Percentiles rank a stretch among this genome's conserved stretches.
Conservation (phyloP, 2,113 vertebrate genomes). For the Damaliscus lunatus region DNA sequence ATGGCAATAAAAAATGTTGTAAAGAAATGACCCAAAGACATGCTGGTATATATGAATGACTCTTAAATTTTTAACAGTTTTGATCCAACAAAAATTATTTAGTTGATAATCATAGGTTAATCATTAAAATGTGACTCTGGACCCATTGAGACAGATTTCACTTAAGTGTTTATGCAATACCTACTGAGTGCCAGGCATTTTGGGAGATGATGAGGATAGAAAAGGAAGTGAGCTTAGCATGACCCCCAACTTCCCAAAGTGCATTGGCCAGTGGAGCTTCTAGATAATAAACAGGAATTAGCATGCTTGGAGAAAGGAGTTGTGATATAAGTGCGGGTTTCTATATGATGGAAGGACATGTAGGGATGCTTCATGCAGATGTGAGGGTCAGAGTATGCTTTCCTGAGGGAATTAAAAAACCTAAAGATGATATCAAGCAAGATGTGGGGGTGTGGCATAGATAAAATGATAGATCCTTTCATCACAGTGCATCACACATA, state of each 20-base stretch:
- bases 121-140: neutral
- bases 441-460: neutral
- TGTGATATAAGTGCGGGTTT: neutral
- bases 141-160: neutral
- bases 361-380: neutral
- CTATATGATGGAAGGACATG: neutral
- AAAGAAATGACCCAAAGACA: neutral
- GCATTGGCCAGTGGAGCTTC: neutral
- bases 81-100: neutral
- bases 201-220: neutral
- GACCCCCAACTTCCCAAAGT: neutral
- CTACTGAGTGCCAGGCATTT: neutral
- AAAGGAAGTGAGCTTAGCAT: neutral
- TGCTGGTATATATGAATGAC: neutral
- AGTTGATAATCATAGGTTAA: neutral
- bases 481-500: neutral
- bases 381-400: neutral
- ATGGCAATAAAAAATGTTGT: neutral
- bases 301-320: neutral
- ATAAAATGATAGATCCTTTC: neutral
- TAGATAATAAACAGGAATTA: neutral
- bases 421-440: neutral
- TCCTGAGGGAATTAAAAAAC: neutral
- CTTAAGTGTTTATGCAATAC: neutral
- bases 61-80: neutral